A percentile compares a stretch with the other conserved stretches of the same genome.
Evolutionary conservation across 2,113 vertebrate genomes (phyloP).

Genomic region (Glaucidium brasilianum): DNA sequence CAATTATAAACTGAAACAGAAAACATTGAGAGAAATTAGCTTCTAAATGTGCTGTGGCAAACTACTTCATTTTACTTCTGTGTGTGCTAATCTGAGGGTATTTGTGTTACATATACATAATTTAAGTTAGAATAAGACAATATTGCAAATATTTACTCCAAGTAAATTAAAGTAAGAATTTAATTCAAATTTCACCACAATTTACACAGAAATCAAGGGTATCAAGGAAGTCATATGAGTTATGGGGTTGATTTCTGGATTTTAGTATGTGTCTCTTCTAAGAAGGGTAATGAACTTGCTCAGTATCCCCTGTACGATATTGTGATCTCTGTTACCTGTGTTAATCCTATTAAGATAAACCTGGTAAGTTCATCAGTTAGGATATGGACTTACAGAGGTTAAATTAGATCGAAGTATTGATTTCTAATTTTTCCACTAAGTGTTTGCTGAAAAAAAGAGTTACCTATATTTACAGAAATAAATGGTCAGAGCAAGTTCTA

Average conservation of each 20-base stretch:
- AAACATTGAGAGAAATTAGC: not conserved
- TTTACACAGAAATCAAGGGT: not conserved
- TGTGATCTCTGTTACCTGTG: not conserved
- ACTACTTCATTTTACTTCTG: not conserved
- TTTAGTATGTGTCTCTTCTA: not conserved
- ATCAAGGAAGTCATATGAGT: not conserved
- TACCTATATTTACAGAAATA: not conserved
- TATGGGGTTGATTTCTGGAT: not conserved
- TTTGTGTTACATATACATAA: not conserved
- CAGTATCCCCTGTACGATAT: not conserved
- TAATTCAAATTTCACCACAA: not conserved
- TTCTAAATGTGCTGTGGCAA: not conserved
- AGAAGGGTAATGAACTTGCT: not conserved
- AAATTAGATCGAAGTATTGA: not conserved
- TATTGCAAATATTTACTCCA: not conserved
- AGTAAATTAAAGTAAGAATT: not conserved
- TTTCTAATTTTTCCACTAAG: not conserved
- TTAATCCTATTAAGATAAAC: not conserved
- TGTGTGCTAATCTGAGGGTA: not conserved
- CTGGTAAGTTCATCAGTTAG: not conserved
- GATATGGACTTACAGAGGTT: not conserved
- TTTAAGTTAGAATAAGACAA: not conserved
- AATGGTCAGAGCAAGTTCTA: not conserved
- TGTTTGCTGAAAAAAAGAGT: not conserved
- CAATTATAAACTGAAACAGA: not conserved